Base-by-base conservation (phyloP, 2,113 vertebrate species). In the Actenoides lindsayi region DNA sequence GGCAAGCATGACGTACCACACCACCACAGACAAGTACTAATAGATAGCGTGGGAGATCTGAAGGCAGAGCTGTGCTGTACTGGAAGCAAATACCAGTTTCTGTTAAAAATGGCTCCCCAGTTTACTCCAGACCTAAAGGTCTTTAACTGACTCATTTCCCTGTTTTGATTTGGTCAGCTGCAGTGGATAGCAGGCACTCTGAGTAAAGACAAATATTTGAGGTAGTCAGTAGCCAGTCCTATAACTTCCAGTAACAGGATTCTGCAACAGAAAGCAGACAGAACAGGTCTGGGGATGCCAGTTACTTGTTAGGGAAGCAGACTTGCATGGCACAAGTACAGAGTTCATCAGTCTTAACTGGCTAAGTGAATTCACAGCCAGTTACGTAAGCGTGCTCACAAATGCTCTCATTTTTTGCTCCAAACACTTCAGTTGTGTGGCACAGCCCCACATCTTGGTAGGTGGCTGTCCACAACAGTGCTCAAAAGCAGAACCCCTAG, bases 331-430 rank as follows among this genome's bases (percentile, higher is more conserved):
- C 60, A 87, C 17, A n/a, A 59, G 53, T n/a, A 74, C 17, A 74
- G n/a, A 90, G 60, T 3, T 69, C 81, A 86, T 48, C 51, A 79
- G 41, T 33, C 54, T 67, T 30, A 51, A 74, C 28, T 24, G 41
- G 37, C 13, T 27, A 42, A 75, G 28, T 27, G 62, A 94, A 71
- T 67, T 65, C 70, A 80, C 17, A 71, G 59, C 35, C 60, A 64
- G 35, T 88, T 86, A 75, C 21, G 70, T 42, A 86, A 92, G 76
- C 30, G 42, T 63, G 67, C 54, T 93, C 74, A 87, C 19, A 89
- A 87, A 4, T n/a, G 10, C 8, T 11, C 9, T 8, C 2, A 5
- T 37, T 82, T 51, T 82, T 50, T 76, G 62, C 37, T 79, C 53
- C 28, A 82, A 75, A 68, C 8, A 13, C 44, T 64, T 71, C 59